Percentiles rank a stretch among this genome's conserved stretches.
phyloP scores from a whole-genome alignment of 2,113 vertebrate genomes.

The Psilopsiagon aymara region DNA sequence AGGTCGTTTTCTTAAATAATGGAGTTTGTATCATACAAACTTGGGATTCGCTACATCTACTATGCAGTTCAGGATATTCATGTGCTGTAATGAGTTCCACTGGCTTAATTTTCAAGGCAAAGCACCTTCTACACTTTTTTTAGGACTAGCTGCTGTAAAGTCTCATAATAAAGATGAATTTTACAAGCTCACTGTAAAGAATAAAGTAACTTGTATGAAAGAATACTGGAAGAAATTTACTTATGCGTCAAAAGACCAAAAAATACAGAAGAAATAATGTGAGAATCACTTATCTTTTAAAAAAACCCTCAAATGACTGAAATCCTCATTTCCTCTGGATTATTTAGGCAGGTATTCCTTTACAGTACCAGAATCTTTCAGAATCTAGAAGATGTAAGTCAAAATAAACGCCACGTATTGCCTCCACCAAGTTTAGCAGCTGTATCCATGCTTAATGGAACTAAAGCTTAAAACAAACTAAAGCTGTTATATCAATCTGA shows the following conservation, averaged over 20 bases:
- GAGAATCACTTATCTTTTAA: not conserved
- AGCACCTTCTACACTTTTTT: not conserved
- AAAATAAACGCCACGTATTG: not conserved
- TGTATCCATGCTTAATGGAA: not conserved
- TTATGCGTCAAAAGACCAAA: not conserved
- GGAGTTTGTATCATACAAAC: not conserved
- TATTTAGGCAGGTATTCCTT: not conserved
- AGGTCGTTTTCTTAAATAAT: not conserved
- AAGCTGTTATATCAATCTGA: not conserved
- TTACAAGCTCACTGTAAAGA: not conserved
- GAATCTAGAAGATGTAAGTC: not conserved
- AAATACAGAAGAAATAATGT: not conserved
- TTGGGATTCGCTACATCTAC: not conserved
- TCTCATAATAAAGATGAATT: not conserved
- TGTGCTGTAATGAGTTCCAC: not conserved
- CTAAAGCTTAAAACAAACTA: not conserved
- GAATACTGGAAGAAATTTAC: not conserved
- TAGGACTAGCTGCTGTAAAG: not conserved
- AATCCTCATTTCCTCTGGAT: not conserved
- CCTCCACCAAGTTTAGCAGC: not conserved
- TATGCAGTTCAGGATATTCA: not conserved
- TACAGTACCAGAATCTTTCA: not conserved
- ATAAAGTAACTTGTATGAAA: not conserved
- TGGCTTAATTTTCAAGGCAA: not conserved
- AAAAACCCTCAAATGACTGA: not conserved